Base-by-base conservation (phyloP, 2,797 vertebrate genomes). In the Eidolon dupreanum region DNA sequence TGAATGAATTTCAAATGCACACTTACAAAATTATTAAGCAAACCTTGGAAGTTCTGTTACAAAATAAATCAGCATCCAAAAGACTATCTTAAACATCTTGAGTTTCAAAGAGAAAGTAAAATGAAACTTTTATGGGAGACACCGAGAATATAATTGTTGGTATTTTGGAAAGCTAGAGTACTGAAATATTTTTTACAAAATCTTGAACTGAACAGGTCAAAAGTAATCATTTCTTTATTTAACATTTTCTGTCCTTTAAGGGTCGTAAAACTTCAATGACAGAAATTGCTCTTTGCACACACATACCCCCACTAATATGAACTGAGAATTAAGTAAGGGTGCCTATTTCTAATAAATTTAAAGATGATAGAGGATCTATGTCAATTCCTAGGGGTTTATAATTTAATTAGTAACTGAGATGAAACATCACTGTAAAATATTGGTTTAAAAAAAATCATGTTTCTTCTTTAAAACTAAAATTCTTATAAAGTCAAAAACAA, bases 381-480 rank as follows among this genome's bases (percentile, higher is more conserved):
- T 70, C 53, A 57, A 51, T 8, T 78, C 49, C 22, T 83, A 51
- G 43, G 28, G 41, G 73, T 79, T 31, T 63, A 12, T 77, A 57
- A 84, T 73, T 96, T 94, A 89, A 89, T 63, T 55, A 87, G 26
- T n/a, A 89, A 77, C 36, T 59, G 49, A 61, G 12, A 13, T 59
- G 38, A 46, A 11, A 81, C 0, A 17, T 77, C 11, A 38, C 3
- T 79, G 6, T 46, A 90, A 90, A 94, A 87, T 20, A 43, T 10
- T 68, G 70, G 13, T 46, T 95, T 88, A 68, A 51, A 92, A 11
- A 96, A 96, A 95, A 63, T 63, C 31, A 66, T 28, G 43, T 83
- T 95, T 83, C 6, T 90, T 4, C 16, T 61, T 68, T 79, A 74
- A 43, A 84, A 92, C 36, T 77, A 70, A 94, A 95, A 79, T 59